Evolutionary conservation across 2,888 invertebrate genomes (phyloP).

Genomic region (Alsophila aescularia): DNA sequence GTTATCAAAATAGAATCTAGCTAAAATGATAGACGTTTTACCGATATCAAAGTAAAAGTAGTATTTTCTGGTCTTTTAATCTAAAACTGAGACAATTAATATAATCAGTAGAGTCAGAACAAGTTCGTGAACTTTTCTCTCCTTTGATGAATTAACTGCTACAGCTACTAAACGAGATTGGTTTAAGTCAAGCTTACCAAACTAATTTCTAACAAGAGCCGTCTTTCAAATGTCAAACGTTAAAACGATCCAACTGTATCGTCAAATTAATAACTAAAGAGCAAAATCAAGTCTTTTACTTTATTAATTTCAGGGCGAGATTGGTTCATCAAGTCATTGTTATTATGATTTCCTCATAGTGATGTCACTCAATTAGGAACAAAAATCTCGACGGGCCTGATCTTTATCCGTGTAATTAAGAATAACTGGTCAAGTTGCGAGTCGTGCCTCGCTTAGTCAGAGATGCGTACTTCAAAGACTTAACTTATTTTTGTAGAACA

Average conservation of each 20-base stretch:
- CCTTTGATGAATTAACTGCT: constrained; percentile 17
- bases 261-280: not conserved
- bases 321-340: too few species aligned
- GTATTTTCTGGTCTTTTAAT: not conserved
- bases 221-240: not conserved
- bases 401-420: too few species aligned
- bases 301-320: too few species aligned
- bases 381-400: too few species aligned
- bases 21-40: constrained; percentile 5
- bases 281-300: too few species aligned
- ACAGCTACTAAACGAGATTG: constrained; percentile 1
- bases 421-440: too few species aligned
- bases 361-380: too few species aligned
- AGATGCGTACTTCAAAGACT: too few species aligned
- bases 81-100: constrained; percentile 3
- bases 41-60: constrained; percentile 1
- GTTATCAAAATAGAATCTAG: not conserved
- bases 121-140: constrained; percentile 6
- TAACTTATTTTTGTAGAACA: too few species aligned
- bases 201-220: constrained; percentile 10
- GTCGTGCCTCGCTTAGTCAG: too few species aligned
- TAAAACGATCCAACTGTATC: not conserved
- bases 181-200: constrained; percentile 7
- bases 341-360: too few species aligned
- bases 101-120: constrained; percentile 3